Evolutionary conservation across 2,888 invertebrate genomes (phyloP).

Genomic region (Phlogophora meticulosa): DNA sequence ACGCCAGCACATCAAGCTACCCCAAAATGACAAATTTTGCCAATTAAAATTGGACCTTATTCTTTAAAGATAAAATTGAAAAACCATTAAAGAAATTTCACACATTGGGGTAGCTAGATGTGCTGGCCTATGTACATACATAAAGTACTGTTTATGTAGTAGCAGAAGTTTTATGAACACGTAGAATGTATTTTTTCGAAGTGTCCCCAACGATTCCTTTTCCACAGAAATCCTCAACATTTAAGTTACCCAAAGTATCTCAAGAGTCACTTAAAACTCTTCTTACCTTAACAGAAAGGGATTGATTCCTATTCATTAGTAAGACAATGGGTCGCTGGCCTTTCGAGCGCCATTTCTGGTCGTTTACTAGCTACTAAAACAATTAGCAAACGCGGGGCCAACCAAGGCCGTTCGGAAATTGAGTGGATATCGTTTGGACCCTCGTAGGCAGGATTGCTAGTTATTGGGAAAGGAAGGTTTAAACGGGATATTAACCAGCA

Average conservation of each 20-base stretch:
- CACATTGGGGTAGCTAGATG: too few relatives aligned
- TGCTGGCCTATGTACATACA: too few relatives aligned
- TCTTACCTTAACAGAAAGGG: conserved; percentile 57
- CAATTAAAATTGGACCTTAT: too few relatives aligned
- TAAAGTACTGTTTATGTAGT: too few relatives aligned
- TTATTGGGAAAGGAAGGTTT: conserved; percentile 11
- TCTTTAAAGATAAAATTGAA: too few relatives aligned
- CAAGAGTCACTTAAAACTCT: conserved; percentile 40
- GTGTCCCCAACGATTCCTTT: too few relatives aligned
- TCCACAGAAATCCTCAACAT: not conserved
- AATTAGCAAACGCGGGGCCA: conserved; percentile 67
- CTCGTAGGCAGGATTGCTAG: conserved; percentile 18
- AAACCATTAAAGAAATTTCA: too few relatives aligned
- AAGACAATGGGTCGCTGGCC: conserved; percentile 69
- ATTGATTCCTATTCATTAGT: conserved; percentile 77
- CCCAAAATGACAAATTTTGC: too few relatives aligned
- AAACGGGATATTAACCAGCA: too few relatives aligned
- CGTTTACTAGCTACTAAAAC: conserved; percentile 72
- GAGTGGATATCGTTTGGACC: conserved; percentile 48
- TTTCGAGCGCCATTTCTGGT: conserved; percentile 64
- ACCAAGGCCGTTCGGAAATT: conserved; percentile 53
- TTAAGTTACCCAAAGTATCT: conserved; percentile 23
- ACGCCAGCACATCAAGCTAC: too few relatives aligned
- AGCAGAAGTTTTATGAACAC: too few relatives aligned
- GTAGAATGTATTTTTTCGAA: too few relatives aligned